These are phyloP conservation scores for Zaprionus gabonicus DNA, from an alignment of 1,140 invertebrate species.

Conservation along the genomic window DNA sequence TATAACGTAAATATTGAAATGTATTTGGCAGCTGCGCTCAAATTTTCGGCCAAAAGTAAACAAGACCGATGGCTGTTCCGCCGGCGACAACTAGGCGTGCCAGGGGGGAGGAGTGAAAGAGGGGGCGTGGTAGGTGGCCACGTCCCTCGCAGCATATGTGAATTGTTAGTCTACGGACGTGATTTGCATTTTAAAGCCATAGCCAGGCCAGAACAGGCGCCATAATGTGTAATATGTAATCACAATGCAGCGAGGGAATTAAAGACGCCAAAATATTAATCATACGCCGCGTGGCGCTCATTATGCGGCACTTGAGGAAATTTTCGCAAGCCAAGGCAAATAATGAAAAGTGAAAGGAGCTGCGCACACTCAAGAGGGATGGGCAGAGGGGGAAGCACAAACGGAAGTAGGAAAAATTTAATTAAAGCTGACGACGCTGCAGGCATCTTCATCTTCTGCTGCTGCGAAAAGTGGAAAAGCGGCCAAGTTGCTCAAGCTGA, in stretches of 20 bases:
- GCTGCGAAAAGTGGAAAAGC: conserved; percentile 13
- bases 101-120: background rate
- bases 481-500: conserved; percentile 39
- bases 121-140: background rate
- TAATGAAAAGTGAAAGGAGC: conserved; percentile 73
- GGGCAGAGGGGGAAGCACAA: conserved; percentile 3
- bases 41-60: conserved; percentile 74
- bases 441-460: conserved; percentile 42
- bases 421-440: conserved; percentile 71
- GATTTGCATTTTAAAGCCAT: conserved; percentile 79
- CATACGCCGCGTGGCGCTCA: conserved; percentile 80
- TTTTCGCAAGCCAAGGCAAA: conserved; percentile 39
- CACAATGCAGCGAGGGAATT: conserved; percentile 73
- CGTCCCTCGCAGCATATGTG: conserved; percentile 52
- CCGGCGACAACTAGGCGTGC: conserved; percentile 28
- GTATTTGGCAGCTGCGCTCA: conserved; percentile 79
- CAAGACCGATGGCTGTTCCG: conserved; percentile 51
- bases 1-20: conserved; percentile 83
- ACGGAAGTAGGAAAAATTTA: conserved; percentile 78
- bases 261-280: conserved; percentile 77
- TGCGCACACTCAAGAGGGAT: background rate
- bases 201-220: background rate
- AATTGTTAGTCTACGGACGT: conserved; percentile 56
- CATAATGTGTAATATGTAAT: conserved; percentile 77
- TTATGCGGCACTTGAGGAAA: conserved; percentile 75